Evolutionary conservation across 2,888 invertebrate species (phyloP), one percentile per base, ranked within the genome.

Genomic region (Merodon equestris): DNA sequence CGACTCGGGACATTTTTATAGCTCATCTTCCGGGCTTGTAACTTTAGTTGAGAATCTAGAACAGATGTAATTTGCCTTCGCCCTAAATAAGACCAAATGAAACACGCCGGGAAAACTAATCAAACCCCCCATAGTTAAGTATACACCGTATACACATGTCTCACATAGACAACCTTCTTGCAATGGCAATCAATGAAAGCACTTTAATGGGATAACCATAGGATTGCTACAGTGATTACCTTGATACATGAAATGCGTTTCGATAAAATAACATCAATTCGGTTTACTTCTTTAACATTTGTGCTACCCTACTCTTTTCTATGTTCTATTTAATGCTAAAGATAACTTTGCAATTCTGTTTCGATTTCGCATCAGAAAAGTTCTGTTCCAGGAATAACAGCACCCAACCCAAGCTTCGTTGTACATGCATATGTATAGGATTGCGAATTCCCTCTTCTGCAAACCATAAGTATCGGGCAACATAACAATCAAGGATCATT

Each of bases 401-500:
- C 53, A 47, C 38, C 44, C 53, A 50, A 45, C 40, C 19, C n/a
- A 9, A 14, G 17, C 38, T 51, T 50, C 48, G 14, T 51, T 51
- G 10, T 40, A 48, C 38, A 27, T 27, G 27, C 27, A 27, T 27
- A 27, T 27, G 27, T 7, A 27, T 27, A 27, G 27, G 27, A n/a
- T 27, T 27, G 27, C 27, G 27, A 27, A 27, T 53, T 45, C 40
- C 47, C 34, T 50, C 38, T 45, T 47, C 19, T 14, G 19, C 50
- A 67, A 63, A 53, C 68, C 40, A 63, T 56, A 73, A 73, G 66
- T 53, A 67, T 54, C 57, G 72, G 61, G 53, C 58, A 70, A 70
- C 68, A 70, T 34, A 79, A 74, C 73, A 74, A 70, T 79, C 79
- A 79, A 79, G 79, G 79, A 74, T 74, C 74, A 74, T 79, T 79